phyloP scores from a whole-genome alignment of 2,888 invertebrate species.

The Octodonta nipae region DNA sequence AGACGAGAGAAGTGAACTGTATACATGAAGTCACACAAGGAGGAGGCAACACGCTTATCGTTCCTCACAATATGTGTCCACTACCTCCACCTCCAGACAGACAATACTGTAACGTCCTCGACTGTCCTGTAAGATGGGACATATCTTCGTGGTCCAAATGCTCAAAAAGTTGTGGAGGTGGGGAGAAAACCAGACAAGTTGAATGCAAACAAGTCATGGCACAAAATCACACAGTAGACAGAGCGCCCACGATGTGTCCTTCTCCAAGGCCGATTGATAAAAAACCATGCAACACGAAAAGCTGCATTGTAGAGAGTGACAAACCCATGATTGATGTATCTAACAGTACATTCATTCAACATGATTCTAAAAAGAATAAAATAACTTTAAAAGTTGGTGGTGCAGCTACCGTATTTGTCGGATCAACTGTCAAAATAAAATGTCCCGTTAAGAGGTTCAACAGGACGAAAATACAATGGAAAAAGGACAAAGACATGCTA shows the following conservation, averaged over 20 bases:
- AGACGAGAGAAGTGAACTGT: conserved; percentile 79
- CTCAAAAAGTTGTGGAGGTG: conserved; percentile 84
- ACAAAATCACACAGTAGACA: conserved; percentile 75
- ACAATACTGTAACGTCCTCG: conserved; percentile 82
- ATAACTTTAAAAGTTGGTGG: conserved; percentile 81
- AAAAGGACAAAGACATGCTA: conserved; percentile 68
- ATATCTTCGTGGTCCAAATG: conserved; percentile 83
- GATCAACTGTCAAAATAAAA: conserved; percentile 83
- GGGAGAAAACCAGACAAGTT: conserved; percentile 69
- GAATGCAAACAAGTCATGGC: conserved; percentile 88
- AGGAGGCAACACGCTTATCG: conserved; percentile 75
- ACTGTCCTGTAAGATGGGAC: conserved; percentile 83
- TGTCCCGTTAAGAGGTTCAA: conserved; percentile 80
- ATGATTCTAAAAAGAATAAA: conserved; percentile 66
- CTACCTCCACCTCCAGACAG: conserved; percentile 79
- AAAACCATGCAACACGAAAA: conserved; percentile 74
- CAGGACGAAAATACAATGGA: conserved; percentile 76
- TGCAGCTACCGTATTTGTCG: conserved; percentile 77
- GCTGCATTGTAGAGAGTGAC: conserved; percentile 59
- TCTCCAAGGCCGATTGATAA: conserved; percentile 60
- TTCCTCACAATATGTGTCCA: conserved; percentile 88
- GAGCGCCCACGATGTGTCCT: conserved; percentile 63
- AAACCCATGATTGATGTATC: conserved; percentile 64
- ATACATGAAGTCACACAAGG: conserved; percentile 76
- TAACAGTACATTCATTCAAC: conserved; percentile 72